Conservation (phyloP, 2,888 invertebrate species). For the Synergus umbraculus region DNA sequence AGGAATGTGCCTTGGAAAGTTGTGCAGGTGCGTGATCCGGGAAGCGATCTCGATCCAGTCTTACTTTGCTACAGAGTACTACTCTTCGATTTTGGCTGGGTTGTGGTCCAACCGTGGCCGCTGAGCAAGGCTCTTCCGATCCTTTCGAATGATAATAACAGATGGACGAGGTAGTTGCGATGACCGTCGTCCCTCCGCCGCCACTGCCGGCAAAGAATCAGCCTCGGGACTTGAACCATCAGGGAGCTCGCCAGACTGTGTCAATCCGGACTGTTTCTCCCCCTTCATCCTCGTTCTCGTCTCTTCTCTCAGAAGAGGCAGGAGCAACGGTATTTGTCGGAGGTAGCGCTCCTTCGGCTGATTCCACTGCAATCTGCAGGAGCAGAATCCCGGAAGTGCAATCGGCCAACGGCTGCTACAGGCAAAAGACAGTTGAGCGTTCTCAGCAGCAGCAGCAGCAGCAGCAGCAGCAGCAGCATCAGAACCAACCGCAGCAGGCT, state of each 20-base stretch:
- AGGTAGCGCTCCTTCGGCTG: slow-evolving; percentile 56
- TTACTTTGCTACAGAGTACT: not conserved
- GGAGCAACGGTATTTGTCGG: slow-evolving; percentile 79
- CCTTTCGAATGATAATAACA: slow-evolving; percentile 48
- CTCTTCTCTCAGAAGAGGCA: slow-evolving; percentile 65
- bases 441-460: slow-evolving; percentile 50
- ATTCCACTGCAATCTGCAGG: slow-evolving; percentile 73
- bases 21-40: slow-evolving; percentile 51
- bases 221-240: slow-evolving; percentile 60
- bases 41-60: slow-evolving; percentile 32
- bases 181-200: slow-evolving; percentile 67
- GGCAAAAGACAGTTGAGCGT: slow-evolving; percentile 56
- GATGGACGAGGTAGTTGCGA: slow-evolving; percentile 68
- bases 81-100: not conserved
- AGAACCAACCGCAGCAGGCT: slow-evolving; percentile 55
- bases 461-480: slow-evolving; percentile 48
- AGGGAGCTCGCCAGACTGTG: slow-evolving; percentile 66
- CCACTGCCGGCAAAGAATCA: slow-evolving; percentile 64
- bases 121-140: slow-evolving; percentile 1
- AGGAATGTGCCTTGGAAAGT: slow-evolving; percentile 56
- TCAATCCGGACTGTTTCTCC: slow-evolving; percentile 70
- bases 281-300: slow-evolving; percentile 59
- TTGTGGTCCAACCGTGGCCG: not conserved
- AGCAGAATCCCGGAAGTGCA: slow-evolving; percentile 69
- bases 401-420: slow-evolving; percentile 65